Conservation (phyloP, 2,888 invertebrate genomes). For the Maniola hyperantus region DNA sequence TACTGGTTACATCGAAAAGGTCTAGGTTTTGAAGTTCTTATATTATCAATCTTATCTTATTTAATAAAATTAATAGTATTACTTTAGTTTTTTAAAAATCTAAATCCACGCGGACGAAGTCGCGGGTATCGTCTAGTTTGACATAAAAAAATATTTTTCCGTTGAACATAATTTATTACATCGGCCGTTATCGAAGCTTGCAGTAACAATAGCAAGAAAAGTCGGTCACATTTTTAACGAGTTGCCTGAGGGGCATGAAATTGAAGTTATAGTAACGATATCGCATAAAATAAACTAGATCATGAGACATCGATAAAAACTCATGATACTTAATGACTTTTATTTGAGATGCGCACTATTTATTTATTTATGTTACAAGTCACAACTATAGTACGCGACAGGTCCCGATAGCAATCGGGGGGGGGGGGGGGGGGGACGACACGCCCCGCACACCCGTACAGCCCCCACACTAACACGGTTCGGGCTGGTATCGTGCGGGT, state of each 20-base stretch:
- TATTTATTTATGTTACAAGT: no score
- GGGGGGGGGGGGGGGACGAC: no score
- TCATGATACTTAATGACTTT: neutral
- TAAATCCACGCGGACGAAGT: no score
- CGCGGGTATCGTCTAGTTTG: no score
- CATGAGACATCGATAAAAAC: neutral
- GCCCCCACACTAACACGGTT: no score
- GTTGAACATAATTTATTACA: no score
- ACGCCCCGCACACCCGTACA: no score
- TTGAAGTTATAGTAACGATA: neutral
- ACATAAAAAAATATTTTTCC: neutral
- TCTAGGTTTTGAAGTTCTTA: slow-evolving; percentile 39
- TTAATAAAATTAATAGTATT: no score
- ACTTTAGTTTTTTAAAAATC: no score
- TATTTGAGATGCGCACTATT: neutral
- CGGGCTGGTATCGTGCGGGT: no score
- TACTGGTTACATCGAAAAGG: slow-evolving; percentile 50
- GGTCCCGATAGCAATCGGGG: no score
- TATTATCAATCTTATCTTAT: slow-evolving; percentile 31
- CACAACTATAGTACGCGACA: no score
- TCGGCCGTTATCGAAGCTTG: neutral
- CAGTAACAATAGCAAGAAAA: neutral
- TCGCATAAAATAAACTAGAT: neutral
- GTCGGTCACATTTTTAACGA: neutral
- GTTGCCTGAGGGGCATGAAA: neutral